Evolutionary conservation across 2,888 invertebrate species (phyloP).

Genomic region (Orchestes rusci): DNA sequence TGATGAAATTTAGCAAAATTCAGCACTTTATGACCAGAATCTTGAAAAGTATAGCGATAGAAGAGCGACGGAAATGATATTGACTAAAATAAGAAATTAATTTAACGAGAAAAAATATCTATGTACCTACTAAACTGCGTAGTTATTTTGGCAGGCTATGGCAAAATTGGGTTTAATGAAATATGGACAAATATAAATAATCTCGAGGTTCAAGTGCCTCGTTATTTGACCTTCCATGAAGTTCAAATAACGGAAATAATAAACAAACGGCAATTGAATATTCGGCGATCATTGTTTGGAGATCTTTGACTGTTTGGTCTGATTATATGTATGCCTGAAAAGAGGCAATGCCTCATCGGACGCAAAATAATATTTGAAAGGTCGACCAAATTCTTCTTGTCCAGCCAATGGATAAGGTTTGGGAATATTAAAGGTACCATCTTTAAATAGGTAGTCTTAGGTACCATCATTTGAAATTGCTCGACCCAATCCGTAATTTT

Average conservation of each 20-base stretch:
- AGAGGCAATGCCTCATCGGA: not conserved
- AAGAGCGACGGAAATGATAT: no score
- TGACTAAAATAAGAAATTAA: no score
- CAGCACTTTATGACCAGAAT: no score
- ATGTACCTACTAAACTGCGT: not conserved
- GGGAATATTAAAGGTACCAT: constrained; percentile 3
- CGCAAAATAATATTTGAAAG: not conserved
- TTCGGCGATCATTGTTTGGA: not conserved
- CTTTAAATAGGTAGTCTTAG: no score
- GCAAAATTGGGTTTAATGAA: not conserved
- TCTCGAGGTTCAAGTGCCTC: not conserved
- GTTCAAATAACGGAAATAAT: not conserved
- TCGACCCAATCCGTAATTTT: not conserved
- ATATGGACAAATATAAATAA: constrained; percentile 1
- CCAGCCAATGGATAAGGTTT: not conserved
- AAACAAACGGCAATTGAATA: not conserved
- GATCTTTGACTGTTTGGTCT: not conserved
- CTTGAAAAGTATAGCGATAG: no score
- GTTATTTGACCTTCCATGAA: not conserved
- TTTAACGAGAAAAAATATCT: no score
- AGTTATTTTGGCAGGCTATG: constrained; percentile 1
- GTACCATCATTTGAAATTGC: not conserved
- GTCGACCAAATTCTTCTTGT: not conserved
- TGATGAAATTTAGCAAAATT: no score
- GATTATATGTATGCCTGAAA: not conserved